Percentiles rank a stretch among this genome's conserved stretches.
These are phyloP conservation scores for Artemia sp. DNA, from an alignment of 2,888 invertebrate genomes.

Conservation along the genomic window DNA sequence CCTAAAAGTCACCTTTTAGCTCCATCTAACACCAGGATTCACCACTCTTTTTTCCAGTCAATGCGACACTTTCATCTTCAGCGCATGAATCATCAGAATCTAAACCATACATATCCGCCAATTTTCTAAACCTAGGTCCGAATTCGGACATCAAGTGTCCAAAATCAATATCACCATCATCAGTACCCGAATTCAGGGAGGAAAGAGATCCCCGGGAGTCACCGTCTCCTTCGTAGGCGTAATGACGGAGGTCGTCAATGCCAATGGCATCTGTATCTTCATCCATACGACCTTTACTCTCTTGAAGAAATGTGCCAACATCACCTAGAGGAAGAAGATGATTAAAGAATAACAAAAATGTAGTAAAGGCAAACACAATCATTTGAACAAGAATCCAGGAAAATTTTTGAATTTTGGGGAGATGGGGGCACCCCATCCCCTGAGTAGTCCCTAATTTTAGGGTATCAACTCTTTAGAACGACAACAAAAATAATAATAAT, in stretches of 20 bases:
- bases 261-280: constrained; percentile 79
- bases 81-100: constrained; percentile 64
- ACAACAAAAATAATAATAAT: too few species aligned
- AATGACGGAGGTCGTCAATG: constrained; percentile 89
- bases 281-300: constrained; percentile 74
- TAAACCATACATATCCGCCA: constrained; percentile 89
- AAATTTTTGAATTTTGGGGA: too few species aligned
- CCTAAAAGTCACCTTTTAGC: neutral
- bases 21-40: constrained; percentile 59
- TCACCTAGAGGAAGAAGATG: constrained; percentile 33
- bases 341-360: too few species aligned
- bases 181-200: constrained; percentile 72
- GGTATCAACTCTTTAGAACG: too few species aligned
- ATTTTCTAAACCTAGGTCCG: constrained; percentile 83
- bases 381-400: too few species aligned
- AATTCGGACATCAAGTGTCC: constrained; percentile 74
- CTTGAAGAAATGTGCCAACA: constrained; percentile 73
- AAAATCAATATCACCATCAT: constrained; percentile 81
- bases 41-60: constrained; percentile 37
- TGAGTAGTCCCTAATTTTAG: too few species aligned
- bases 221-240: constrained; percentile 93
- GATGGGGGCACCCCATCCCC: too few species aligned
- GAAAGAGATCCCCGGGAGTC: constrained; percentile 82
- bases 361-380: too few species aligned
- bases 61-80: constrained; percentile 43